Conservation (phyloP, 1,140 invertebrate genomes). For the Temnothorax curvispinosus region DNA sequence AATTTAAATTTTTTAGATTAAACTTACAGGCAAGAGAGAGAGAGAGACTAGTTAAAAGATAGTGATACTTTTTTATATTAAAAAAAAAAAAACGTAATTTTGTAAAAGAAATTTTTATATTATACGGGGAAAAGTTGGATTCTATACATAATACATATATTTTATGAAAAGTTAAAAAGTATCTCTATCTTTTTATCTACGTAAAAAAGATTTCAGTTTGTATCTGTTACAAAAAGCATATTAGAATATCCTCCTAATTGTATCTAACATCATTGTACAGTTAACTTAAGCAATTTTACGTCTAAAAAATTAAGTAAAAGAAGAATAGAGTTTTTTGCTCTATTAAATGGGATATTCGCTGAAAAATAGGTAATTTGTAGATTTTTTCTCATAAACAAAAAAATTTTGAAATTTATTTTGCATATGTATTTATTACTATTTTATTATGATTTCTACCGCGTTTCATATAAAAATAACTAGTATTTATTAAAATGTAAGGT, state of each 20-base stretch:
- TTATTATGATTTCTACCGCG: no score
- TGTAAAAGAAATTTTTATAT: neutral
- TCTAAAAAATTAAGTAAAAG: neutral
- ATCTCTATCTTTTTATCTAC: neutral
- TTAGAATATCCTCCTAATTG: neutral
- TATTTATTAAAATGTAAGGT: no score
- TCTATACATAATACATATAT: neutral
- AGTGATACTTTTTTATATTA: neutral
- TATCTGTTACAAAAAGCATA: neutral
- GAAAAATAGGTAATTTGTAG: neutral
- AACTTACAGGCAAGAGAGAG: neutral
- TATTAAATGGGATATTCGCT: neutral
- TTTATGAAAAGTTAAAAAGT: neutral
- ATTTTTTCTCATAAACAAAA: neutral
- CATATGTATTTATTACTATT: no score
- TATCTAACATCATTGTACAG: neutral
- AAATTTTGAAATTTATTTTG: no score
- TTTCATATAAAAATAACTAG: no score
- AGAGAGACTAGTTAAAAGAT: neutral
- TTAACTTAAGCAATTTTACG: neutral
- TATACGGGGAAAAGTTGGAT: neutral
- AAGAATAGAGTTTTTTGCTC: neutral
- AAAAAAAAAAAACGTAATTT: neutral
- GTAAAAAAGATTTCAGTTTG: neutral
- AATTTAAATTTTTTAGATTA: neutral